Evolutionary conservation across 2,888 invertebrate species (phyloP).

Genomic region (Cantharis rustica): DNA sequence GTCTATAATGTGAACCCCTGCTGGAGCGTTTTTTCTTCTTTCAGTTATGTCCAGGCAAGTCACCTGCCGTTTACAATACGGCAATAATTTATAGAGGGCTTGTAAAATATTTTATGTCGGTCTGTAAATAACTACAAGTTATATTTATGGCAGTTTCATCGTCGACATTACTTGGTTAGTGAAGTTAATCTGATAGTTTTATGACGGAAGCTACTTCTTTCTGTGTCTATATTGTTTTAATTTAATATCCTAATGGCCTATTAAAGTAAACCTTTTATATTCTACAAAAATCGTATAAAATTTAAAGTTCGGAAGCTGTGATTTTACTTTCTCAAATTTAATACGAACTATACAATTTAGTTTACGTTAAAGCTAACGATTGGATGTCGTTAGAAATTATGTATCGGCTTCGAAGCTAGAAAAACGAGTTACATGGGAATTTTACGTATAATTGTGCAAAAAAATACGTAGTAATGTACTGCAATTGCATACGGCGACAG

Average conservation of each 20-base stretch:
- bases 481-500: constrained; percentile 35
- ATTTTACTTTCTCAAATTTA: background rate
- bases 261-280: constrained; percentile 30
- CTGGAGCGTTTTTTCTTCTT: constrained; percentile 19
- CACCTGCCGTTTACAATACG: constrained; percentile 48
- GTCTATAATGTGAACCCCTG: constrained; percentile 20
- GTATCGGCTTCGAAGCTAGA: constrained; percentile 6
- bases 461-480: constrained; percentile 36
- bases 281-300: constrained; percentile 30
- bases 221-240: constrained; percentile 31
- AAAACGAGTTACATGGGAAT: constrained; percentile 45
- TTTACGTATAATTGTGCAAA: constrained; percentile 46
- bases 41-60: constrained; percentile 32
- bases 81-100: constrained; percentile 47
- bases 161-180: constrained; percentile 28
- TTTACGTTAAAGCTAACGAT: background rate
- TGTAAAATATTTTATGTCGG: constrained; percentile 49
- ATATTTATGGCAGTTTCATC: constrained; percentile 35
- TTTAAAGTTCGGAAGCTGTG: constrained; percentile 31
- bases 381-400: constrained; percentile 1
- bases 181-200: constrained; percentile 31
- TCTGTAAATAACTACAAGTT: constrained; percentile 45
- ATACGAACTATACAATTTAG: no score
- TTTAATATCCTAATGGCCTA: constrained; percentile 33
- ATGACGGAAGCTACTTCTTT: constrained; percentile 28